phyloP scores from a whole-genome alignment of 2,113 vertebrate species.

The Bombycilla garrulus region DNA sequence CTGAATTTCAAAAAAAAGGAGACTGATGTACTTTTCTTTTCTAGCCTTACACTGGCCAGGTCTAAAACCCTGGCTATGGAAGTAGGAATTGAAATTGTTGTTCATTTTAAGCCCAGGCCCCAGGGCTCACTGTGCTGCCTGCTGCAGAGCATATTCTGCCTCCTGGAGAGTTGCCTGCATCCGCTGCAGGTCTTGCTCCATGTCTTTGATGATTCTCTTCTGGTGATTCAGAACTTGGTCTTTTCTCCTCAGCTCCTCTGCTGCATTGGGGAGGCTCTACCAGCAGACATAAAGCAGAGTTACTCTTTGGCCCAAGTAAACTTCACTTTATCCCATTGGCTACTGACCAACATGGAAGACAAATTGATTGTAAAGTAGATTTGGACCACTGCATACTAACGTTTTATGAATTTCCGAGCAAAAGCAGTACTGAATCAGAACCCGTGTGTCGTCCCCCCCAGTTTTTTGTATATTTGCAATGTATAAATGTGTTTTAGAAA shows the following conservation, averaged over 20 bases:
- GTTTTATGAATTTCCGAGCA: conserved; percentile 50
- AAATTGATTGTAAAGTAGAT: conserved; percentile 63
- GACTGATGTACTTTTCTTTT: conserved; percentile 85
- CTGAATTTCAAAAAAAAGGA: conserved; percentile 80
- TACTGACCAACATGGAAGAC: conserved; percentile 70
- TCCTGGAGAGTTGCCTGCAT: conserved; percentile 81
- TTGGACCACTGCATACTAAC: conserved; percentile 42
- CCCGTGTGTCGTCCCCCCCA: too few species aligned
- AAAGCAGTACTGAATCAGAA: conserved; percentile 30
- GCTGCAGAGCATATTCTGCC: conserved; percentile 82
- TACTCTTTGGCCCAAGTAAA: conserved; percentile 75
- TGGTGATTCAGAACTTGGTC: conserved; percentile 86
- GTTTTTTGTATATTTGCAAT: neutral
- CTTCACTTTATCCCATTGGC: conserved; percentile 74
- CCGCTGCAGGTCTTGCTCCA: conserved; percentile 84
- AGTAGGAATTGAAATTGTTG: conserved; percentile 89
- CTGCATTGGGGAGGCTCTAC: conserved; percentile 78
- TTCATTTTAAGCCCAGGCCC: conserved; percentile 86
- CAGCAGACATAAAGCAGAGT: conserved; percentile 74
- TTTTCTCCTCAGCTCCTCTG: conserved; percentile 80
- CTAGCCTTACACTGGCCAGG: conserved; percentile 80
- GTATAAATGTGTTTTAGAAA: neutral
- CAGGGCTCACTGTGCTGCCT: conserved; percentile 82
- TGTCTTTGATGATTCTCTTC: conserved; percentile 82
- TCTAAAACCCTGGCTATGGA: conserved; percentile 78